Evolutionary conservation across 2,888 invertebrate species (phyloP), one percentile per base, ranked within the genome.

Genomic region (Andricus curvator): DNA sequence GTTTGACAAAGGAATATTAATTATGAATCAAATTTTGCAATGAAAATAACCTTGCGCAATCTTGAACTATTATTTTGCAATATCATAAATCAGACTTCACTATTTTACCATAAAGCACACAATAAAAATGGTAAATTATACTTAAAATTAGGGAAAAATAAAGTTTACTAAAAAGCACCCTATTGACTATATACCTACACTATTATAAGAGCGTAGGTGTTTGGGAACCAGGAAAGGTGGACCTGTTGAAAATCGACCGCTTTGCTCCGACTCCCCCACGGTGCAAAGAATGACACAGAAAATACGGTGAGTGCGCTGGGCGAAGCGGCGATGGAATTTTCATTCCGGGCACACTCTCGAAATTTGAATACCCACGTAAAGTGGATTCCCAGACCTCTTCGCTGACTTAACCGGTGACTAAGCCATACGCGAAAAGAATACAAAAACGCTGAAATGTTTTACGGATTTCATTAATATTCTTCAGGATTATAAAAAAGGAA

Each of bases 371-470:
- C 86, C 86, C 88, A 85, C 88, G 90, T 89, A 88, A 88, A 88
- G 88, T 88, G 89, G 89, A 89, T 89, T 89, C 89, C 86, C 77
- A 60, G 85, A 68, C 82, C 78, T 76, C 80, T 78, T 56, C 56
- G 56, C 33, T 56, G 56, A 48, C 56, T 74, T 33, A 56, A n/a
- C 33, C 85, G 87, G 89, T 91, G 91, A 91, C 90, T 91, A 89
- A 91, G 88, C 89, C 85, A 87, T 87, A 91, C 90, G 92, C 91
- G 91, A 90, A 91, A 90, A 90, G 92, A 92, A 92, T 92, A 91
- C 88, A 88, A 87, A 89, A 88, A 85, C 85, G 84, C 84, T 77
- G 85, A 86, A 87, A 85, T 86, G 85, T 86, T 86, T 84, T 81
- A 83, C 85, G 85, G 78, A 83, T 87, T 84, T 85, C 91, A 92